Percentiles rank a stretch among this genome's conserved stretches.
These are phyloP conservation scores for Sebastes itinus DNA, from an alignment of 2,797 vertebrate genomes.

Conservation along the genomic window DNA sequence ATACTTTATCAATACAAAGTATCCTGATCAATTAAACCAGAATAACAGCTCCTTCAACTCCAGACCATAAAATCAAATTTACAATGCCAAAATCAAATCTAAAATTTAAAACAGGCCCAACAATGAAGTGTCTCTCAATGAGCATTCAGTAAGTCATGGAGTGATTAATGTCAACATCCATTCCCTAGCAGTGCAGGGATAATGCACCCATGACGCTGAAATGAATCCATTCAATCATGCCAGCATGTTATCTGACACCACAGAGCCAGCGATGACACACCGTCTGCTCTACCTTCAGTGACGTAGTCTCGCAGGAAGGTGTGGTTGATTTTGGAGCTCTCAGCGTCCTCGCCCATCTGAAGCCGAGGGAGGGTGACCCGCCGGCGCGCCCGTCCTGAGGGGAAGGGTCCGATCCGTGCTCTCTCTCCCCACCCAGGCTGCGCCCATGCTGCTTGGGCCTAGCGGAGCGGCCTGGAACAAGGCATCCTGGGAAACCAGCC, in stretches of 20 bases:
- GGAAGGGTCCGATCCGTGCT: constrained; percentile 93
- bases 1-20: not conserved
- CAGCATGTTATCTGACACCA: constrained; percentile 41
- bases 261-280: not conserved
- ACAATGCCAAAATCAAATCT: not conserved
- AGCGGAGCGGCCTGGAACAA: constrained; percentile 87
- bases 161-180: constrained; percentile 4
- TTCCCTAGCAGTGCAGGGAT: not conserved
- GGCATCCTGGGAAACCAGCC: constrained; percentile 87
- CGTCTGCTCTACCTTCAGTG: constrained; percentile 90
- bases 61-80: not conserved
- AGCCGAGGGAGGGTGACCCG: constrained; percentile 88
- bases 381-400: constrained; percentile 93
- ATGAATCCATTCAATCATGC: constrained; percentile 24
- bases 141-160: not conserved
- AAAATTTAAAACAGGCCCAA: constrained; percentile 9
- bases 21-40: constrained; percentile 1
- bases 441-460: constrained; percentile 97
- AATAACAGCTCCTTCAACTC: not conserved
- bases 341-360: constrained; percentile 99
- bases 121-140: not conserved
- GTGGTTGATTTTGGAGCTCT: constrained; percentile 97
- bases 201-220: constrained; percentile 21
- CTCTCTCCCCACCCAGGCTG: constrained; percentile 90
- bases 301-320: constrained; percentile 99